These are phyloP conservation scores for Torymus tubicola DNA, from an alignment of 2,888 invertebrate species.

Conservation along the genomic window DNA sequence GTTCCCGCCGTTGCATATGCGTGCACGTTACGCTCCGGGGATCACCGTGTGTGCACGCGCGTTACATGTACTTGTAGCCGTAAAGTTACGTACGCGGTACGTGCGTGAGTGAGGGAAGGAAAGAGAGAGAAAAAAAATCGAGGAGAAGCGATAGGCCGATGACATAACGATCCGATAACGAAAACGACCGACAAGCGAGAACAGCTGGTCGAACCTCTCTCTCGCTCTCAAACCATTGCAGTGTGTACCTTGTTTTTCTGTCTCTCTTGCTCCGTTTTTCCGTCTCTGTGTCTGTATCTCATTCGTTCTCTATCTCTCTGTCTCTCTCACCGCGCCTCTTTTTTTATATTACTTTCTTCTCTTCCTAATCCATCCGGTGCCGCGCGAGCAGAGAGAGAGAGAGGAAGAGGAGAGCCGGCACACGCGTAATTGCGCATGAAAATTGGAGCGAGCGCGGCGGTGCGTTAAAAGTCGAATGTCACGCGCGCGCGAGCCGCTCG, in stretches of 20 bases:
- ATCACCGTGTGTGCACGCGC: not conserved
- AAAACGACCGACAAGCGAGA: slow-evolving; percentile 35
- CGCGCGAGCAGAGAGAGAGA: not conserved
- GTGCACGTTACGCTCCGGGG: slow-evolving; percentile 40
- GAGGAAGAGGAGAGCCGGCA: not conserved
- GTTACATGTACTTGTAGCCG: slow-evolving; percentile 20
- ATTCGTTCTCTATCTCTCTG: not conserved
- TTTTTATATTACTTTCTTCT: not conserved
- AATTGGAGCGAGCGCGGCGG: slow-evolving; percentile 18
- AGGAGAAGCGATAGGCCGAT: slow-evolving; percentile 47
- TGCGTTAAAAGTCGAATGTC: slow-evolving; percentile 11
- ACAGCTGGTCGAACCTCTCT: slow-evolving; percentile 40
- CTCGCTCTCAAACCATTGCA: not conserved
- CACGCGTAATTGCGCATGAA: slow-evolving; percentile 15
- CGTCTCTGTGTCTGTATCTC: slow-evolving; percentile 10
- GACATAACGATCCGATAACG: slow-evolving; percentile 54
- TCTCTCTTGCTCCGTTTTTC: not conserved
- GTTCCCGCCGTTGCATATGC: slow-evolving; percentile 20
- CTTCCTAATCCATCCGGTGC: not conserved
- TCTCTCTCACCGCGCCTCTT: slow-evolving; percentile 1
- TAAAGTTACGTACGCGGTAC: slow-evolving; percentile 14
- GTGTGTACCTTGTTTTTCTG: not conserved
- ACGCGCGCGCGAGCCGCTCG: too few species aligned
- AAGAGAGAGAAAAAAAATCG: slow-evolving; percentile 41
- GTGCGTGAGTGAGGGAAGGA: not conserved